phyloP scores from a whole-genome alignment of 2,797 vertebrate species.

The Synaphobranchus kaupii region DNA sequence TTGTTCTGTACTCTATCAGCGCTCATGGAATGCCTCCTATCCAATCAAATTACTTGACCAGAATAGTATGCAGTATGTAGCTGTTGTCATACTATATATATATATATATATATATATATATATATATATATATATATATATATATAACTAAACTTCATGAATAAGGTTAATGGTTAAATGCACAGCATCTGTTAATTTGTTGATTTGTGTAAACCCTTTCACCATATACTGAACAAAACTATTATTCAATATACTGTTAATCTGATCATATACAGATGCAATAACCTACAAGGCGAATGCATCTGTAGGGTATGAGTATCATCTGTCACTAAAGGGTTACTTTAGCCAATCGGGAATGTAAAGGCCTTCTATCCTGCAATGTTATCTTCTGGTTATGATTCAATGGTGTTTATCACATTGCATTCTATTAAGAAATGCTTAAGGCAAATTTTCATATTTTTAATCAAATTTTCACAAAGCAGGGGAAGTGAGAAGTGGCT shows the following conservation, averaged over 20 bases:
- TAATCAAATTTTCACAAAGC: background rate
- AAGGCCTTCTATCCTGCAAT: background rate
- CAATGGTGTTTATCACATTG: background rate
- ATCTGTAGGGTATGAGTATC: background rate
- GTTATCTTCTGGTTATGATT: background rate
- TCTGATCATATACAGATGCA: background rate
- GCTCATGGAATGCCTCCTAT: background rate
- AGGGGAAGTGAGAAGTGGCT: background rate
- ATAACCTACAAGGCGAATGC: background rate
- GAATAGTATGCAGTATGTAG: background rate
- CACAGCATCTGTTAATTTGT: no score
- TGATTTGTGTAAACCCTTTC: no score
- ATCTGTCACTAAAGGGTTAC: background rate
- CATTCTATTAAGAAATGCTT: background rate
- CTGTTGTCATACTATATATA: background rate
- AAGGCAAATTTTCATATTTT: background rate
- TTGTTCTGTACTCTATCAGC: background rate
- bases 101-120: background rate
- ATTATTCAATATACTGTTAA: background rate
- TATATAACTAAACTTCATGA: no score
- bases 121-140: background rate
- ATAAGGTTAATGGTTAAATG: no score
- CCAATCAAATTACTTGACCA: background rate
- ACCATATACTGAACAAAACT: no score
- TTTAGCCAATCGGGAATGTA: background rate